A percentile compares a stretch with the other conserved stretches of the same genome.
phyloP scores from a whole-genome alignment of 1,140 invertebrate species.

The Drosophila nigromelanica region DNA sequence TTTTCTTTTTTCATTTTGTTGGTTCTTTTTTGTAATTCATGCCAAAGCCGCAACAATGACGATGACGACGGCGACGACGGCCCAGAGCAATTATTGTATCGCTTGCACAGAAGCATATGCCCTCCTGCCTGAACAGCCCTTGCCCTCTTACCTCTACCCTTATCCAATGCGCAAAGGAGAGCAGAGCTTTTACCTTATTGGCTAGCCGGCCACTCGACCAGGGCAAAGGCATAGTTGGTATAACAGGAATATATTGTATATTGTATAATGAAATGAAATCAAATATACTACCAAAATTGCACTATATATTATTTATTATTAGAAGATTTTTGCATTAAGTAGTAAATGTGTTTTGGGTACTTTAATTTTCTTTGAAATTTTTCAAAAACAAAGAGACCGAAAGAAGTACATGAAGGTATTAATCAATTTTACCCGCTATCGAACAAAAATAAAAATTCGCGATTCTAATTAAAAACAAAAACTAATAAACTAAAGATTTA shows the following conservation, averaged over 20 bases:
- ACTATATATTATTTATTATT: too few relatives aligned
- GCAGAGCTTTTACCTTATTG: constrained; percentile 6
- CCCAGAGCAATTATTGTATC: constrained; percentile 82
- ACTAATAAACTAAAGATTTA: too few relatives aligned
- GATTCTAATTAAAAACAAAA: too few relatives aligned
- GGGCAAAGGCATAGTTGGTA: background rate
- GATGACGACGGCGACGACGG: constrained; percentile 51
- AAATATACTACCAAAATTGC: background rate
- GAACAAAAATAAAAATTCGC: too few relatives aligned
- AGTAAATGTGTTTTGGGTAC: too few relatives aligned
- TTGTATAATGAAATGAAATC: too few relatives aligned
- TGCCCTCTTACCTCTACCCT: background rate
- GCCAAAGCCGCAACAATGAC: constrained; percentile 71
- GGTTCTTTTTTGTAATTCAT: constrained; percentile 61
- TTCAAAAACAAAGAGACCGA: too few relatives aligned
- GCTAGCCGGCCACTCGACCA: background rate
- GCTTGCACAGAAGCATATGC: constrained; percentile 46
- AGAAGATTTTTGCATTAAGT: too few relatives aligned
- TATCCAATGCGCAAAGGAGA: background rate
- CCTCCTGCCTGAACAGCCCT: constrained; percentile 11
- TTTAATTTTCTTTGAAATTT: too few relatives aligned
- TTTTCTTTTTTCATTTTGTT: constrained; percentile 36
- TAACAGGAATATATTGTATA: background rate
- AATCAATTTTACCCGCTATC: too few relatives aligned
- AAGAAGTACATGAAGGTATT: too few relatives aligned